Conservation (phyloP, 1,140 invertebrate species). For the Bombus waltoni region DNA sequence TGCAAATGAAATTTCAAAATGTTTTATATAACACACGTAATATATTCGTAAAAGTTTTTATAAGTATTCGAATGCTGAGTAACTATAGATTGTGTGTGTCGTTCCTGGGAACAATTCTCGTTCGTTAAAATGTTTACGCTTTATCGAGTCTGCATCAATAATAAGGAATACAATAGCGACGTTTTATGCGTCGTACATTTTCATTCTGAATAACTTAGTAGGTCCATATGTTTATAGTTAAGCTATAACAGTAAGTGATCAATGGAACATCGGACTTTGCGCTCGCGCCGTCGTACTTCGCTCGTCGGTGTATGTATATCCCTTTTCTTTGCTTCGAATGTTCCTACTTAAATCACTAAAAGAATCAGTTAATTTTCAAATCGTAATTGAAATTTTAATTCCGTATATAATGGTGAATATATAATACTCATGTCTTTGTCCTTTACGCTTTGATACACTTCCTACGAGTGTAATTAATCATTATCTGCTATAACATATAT, state of each 20-base stretch:
- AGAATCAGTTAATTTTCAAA: background rate
- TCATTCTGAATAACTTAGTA: conserved; percentile 36
- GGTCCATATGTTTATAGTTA: conserved; percentile 56
- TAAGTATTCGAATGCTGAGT: background rate
- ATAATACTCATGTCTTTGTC: too few species aligned
- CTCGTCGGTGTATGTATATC: conserved; percentile 10
- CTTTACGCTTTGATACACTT: conserved; percentile 14
- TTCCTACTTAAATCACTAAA: conserved; percentile 30
- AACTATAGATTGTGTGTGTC: background rate
- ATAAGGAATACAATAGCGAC: background rate
- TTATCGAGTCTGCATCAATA: background rate
- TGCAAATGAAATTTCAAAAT: background rate
- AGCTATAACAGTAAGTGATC: conserved; percentile 53
- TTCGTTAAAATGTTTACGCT: background rate
- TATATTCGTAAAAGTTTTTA: background rate
- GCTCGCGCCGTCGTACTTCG: conserved; percentile 38
- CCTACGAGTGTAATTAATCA: conserved; percentile 33
- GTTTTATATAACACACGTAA: background rate
- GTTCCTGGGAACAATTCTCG: background rate
- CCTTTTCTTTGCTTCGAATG: conserved; percentile 34
- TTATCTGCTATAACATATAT: background rate
- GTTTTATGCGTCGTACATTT: conserved; percentile 32
- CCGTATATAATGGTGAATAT: conserved; percentile 31
- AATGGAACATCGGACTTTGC: conserved; percentile 60
- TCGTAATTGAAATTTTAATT: background rate